phyloP scores from a whole-genome alignment of 2,113 vertebrate genomes.

The Nothoprocta perdicaria region DNA sequence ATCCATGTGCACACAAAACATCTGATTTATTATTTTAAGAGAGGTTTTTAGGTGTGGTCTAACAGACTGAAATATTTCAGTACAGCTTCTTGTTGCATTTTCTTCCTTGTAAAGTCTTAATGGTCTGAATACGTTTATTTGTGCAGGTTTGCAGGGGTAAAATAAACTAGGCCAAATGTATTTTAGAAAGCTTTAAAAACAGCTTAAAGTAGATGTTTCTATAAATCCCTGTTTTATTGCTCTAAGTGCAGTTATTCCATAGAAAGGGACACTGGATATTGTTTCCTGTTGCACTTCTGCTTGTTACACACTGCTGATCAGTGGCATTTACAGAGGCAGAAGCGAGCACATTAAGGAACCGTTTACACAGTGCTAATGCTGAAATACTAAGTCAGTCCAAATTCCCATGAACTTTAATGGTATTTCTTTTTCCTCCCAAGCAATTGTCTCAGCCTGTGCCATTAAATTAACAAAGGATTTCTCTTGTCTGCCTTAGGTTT shows the following conservation, averaged over 20 bases:
- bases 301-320: neutral
- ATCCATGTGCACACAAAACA: neutral
- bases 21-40: neutral
- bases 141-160: neutral
- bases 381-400: constrained; percentile 32
- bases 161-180: constrained; percentile 1
- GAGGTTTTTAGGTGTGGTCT: neutral
- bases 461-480: constrained; percentile 25
- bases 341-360: constrained; percentile 1
- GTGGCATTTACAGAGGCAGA: constrained; percentile 49
- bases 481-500: neutral
- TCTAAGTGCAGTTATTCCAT: constrained; percentile 5
- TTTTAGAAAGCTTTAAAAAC: constrained; percentile 22
- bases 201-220: constrained; percentile 51
- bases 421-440: constrained; percentile 15
- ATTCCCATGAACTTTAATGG: constrained; percentile 54
- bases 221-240: constrained; percentile 52
- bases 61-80: neutral
- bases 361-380: constrained; percentile 6
- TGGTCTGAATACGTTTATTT: neutral
- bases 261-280: neutral
- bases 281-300: constrained; percentile 34
- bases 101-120: neutral
- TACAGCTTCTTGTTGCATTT: neutral
- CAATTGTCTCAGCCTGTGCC: constrained; percentile 4